phyloP scores from a whole-genome alignment of 2,888 invertebrate genomes.

The Torymus aiolomorphi region DNA sequence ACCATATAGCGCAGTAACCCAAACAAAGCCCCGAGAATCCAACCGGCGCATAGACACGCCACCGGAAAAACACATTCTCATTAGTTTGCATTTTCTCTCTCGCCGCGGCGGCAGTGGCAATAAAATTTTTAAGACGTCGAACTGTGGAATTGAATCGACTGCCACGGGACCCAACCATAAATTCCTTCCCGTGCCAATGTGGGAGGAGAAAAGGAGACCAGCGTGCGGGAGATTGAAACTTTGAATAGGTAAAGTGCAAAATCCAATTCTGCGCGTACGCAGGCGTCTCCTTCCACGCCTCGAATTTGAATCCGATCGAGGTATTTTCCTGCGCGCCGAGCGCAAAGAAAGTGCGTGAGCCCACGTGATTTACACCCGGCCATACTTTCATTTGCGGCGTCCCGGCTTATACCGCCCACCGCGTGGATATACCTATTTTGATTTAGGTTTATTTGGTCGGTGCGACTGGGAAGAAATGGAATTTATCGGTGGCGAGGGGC shows the following conservation, averaged over 20 bases:
- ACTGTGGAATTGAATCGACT: conserved; percentile 17
- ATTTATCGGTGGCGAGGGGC: too few relatives aligned
- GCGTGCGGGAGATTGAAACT: conserved; percentile 62
- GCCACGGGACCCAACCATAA: conserved; percentile 14
- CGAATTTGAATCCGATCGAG: conserved; percentile 64
- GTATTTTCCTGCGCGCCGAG: conserved; percentile 59
- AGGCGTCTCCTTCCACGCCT: conserved; percentile 50
- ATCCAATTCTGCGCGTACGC: conserved; percentile 59
- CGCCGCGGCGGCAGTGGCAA: not conserved
- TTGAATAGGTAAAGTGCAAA: conserved; percentile 63
- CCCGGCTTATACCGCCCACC: not conserved
- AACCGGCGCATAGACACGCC: too few relatives aligned
- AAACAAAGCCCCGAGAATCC: too few relatives aligned
- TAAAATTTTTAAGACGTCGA: conserved; percentile 29
- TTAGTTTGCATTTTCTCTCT: conserved; percentile 1
- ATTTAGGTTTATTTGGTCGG: conserved; percentile 3
- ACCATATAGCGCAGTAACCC: too few relatives aligned
- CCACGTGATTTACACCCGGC: conserved; percentile 23
- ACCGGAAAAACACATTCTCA: not conserved
- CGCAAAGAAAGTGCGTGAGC: conserved; percentile 55
- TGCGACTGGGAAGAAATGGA: not conserved
- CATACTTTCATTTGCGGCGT: conserved; percentile 18
- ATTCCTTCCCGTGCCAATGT: conserved; percentile 5
- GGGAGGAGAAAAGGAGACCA: not conserved
- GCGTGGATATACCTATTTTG: not conserved